Percentiles rank a stretch among this genome's conserved stretches.
Conservation (phyloP, 1,140 invertebrate genomes). For the Zeugodacus cucurbitae region DNA sequence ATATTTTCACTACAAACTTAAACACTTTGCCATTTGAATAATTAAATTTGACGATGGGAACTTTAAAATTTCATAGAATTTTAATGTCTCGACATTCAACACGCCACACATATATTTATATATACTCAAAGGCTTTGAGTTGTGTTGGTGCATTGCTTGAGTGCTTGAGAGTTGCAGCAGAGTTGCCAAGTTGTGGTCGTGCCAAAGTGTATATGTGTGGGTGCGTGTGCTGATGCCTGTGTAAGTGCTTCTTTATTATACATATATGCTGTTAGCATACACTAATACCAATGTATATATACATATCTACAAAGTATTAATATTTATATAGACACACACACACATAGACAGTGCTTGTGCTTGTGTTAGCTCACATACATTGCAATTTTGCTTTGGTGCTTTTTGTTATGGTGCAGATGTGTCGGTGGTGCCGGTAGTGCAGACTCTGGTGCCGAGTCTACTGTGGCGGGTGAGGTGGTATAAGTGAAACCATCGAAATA, state of each 20-base stretch:
- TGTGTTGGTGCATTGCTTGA: background rate
- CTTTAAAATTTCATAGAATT: slow-evolving; percentile 18
- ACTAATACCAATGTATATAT: background rate
- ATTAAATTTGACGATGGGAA: slow-evolving; percentile 22
- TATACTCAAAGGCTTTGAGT: background rate
- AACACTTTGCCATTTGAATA: slow-evolving; percentile 14
- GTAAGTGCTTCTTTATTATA: background rate
- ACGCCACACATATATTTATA: background rate
- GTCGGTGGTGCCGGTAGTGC: slow-evolving; percentile 26
- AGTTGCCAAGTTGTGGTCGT: background rate
- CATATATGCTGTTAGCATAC: background rate
- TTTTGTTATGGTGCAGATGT: slow-evolving; percentile 15
- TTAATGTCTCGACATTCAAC: background rate
- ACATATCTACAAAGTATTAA: background rate
- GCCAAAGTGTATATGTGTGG: background rate
- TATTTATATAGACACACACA: background rate
- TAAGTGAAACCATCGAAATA: slow-evolving; percentile 42
- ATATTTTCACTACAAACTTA: background rate
- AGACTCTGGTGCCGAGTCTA: slow-evolving; percentile 11
- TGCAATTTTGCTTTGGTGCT: slow-evolving; percentile 32
- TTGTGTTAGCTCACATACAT: slow-evolving; percentile 39
- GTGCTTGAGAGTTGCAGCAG: background rate
- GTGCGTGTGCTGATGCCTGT: background rate
- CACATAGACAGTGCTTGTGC: background rate
- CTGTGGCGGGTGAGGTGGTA: slow-evolving; percentile 22